Evolutionary conservation across 2,113 vertebrate species (phyloP), one percentile per base, ranked within the genome.

Genomic region (Rhinolophus ferrumequinum): DNA sequence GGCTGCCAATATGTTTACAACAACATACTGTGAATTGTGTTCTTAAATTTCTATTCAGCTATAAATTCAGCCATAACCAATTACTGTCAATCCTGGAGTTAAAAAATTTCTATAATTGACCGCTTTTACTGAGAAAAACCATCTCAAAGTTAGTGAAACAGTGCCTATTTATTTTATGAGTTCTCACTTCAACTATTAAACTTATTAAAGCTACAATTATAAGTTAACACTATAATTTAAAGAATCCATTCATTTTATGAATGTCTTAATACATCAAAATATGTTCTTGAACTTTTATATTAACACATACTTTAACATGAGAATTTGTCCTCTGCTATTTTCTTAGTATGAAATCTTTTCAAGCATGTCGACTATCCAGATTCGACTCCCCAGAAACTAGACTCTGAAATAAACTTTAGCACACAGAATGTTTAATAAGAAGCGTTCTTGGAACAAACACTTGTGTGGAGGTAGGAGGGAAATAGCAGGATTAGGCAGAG

Each of bases 241-340:
- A 72, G 60, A 93, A 47, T 70, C 47, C 4, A 67, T 73, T 86
- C 80, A 69, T 70, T 86, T 62, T 87, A 76, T 14, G 33, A 90
- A 82, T 44, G 16, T 81, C 35, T 91, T 90, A 15, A 81, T 62
- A 94, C 72, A 88, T 82, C 6, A 86, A 93, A 95, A 90, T 84
- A 82, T 86, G 70, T 88, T n/a, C 62, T 76, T 93, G 30, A 95
- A 89, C 8, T 89, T 93, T 66, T 41, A 80, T 92, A 83, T 64
- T 13, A 76, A 54, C 41, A 38, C 19, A 66, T 75, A 70, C 35
- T 64, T 88, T 88, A 64, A 69, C 13, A 67, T 35, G 35, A 44
- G n/a, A 67, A 44, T 92, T 35, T 62, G 16, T 64, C 24, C 52
- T 30, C 16, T 41, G 26, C 12, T 77, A 38, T 52, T 72, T 15